phyloP scores from a whole-genome alignment of 2,113 vertebrate genomes.

The Gadus macrocephalus region DNA sequence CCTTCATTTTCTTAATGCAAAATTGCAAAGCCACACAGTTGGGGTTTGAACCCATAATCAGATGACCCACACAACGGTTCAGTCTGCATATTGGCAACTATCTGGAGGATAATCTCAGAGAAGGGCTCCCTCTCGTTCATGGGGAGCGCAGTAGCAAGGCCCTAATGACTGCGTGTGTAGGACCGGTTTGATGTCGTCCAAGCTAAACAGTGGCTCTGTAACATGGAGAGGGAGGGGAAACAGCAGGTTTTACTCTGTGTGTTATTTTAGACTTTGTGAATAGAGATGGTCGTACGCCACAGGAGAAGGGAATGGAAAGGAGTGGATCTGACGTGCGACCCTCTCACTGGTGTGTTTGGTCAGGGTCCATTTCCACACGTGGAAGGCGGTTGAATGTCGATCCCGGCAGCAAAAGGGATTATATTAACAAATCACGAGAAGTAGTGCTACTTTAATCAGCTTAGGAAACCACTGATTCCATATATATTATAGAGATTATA shows the following conservation, averaged over 20 bases:
- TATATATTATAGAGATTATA: too few relatives aligned
- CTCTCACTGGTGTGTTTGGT: slow-evolving; percentile 48
- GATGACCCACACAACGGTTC: slow-evolving; percentile 3
- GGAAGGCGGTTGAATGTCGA: slow-evolving; percentile 33
- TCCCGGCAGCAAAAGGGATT: slow-evolving; percentile 26
- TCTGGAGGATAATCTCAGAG: too few relatives aligned
- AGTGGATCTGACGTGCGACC: slow-evolving; percentile 22
- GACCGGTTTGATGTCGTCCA: slow-evolving; percentile 45
- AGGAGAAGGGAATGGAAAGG: slow-evolving; percentile 13
- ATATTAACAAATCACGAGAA: slow-evolving; percentile 1
- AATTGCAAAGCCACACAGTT: background rate
- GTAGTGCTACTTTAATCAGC: background rate
- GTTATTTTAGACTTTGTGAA: slow-evolving; percentile 43
- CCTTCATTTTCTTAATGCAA: too few relatives aligned
- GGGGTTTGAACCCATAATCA: background rate
- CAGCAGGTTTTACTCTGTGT: slow-evolving; percentile 29
- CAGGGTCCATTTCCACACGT: slow-evolving; percentile 41
- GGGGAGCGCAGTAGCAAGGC: too few relatives aligned
- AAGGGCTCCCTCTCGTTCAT: too few relatives aligned
- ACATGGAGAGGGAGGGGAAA: slow-evolving; percentile 33
- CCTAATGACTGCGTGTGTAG: slow-evolving; percentile 25
- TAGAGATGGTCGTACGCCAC: slow-evolving; percentile 35
- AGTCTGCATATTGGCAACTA: slow-evolving; percentile 34
- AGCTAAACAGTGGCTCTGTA: slow-evolving; percentile 42
- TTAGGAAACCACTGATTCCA: too few relatives aligned